Evolutionary conservation across 1,140 invertebrate species (phyloP).

Genomic region (Macrobrachium nipponense): DNA sequence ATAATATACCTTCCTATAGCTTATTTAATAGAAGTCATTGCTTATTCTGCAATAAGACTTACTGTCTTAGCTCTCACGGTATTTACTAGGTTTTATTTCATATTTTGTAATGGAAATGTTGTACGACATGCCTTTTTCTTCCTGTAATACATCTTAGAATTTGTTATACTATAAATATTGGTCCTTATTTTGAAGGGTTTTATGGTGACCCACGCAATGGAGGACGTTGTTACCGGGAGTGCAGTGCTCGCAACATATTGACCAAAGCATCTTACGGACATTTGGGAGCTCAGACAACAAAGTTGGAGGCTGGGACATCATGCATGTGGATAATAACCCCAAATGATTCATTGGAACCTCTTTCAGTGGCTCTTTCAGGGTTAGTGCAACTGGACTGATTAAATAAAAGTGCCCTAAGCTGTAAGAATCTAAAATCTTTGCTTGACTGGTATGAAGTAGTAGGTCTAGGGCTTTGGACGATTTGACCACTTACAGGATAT

Average conservation of each 20-base stretch:
- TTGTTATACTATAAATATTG: not conserved
- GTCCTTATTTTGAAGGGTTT: slow-evolving; percentile 74
- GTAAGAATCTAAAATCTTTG: too few relatives aligned
- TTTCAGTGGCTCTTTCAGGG: not conserved
- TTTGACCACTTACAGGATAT: too few relatives aligned
- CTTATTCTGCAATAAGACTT: too few relatives aligned
- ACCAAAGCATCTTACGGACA: slow-evolving; percentile 59
- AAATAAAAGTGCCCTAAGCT: too few relatives aligned
- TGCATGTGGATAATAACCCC: slow-evolving; percentile 65
- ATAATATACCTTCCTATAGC: not conserved
- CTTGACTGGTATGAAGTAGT: too few relatives aligned
- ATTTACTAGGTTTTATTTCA: too few relatives aligned
- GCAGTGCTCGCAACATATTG: slow-evolving; percentile 79
- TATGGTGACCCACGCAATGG: slow-evolving; percentile 90
- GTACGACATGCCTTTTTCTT: too few relatives aligned
- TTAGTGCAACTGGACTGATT: not conserved
- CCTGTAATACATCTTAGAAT: not conserved
- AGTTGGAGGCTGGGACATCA: slow-evolving; percentile 67
- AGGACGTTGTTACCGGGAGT: slow-evolving; percentile 88
- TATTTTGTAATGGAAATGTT: too few relatives aligned
- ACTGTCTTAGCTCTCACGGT: too few relatives aligned
- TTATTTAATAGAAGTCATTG: too few relatives aligned
- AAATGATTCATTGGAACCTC: slow-evolving; percentile 34
- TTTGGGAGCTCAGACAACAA: slow-evolving; percentile 67
- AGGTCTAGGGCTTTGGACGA: too few relatives aligned